Percentiles rank a stretch among this genome's conserved stretches.
These are phyloP conservation scores for Taxidea taxus DNA, from an alignment of 2,113 vertebrate genomes.

Conservation along the genomic window DNA sequence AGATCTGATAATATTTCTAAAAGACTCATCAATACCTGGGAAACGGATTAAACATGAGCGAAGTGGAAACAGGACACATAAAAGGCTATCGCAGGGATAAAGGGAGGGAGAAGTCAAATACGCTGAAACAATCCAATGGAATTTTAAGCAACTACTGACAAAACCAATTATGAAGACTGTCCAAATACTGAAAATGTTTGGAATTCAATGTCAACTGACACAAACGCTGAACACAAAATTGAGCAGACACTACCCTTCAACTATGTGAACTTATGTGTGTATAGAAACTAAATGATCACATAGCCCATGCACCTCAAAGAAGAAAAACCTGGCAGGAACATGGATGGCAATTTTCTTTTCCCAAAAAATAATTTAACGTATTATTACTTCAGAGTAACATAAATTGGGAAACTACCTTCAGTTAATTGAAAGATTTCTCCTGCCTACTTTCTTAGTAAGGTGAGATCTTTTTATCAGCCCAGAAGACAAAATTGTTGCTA, in stretches of 20 bases:
- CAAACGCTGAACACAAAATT: neutral
- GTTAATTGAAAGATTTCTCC: neutral
- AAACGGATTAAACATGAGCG: neutral
- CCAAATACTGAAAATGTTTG: neutral
- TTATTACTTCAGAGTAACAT: neutral
- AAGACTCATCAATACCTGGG: neutral
- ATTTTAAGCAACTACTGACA: neutral
- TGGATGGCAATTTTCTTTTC: neutral
- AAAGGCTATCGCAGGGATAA: neutral
- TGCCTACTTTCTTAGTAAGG: neutral
- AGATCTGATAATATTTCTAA: neutral
- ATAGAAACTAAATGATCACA: neutral
- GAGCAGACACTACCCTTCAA: neutral
- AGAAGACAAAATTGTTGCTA: neutral
- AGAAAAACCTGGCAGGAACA: neutral
- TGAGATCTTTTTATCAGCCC: neutral
- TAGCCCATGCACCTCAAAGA: neutral
- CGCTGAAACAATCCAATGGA: neutral
- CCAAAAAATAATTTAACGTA: neutral
- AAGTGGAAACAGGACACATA: neutral
- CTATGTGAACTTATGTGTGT: neutral
- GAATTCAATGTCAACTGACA: neutral
- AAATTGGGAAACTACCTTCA: neutral
- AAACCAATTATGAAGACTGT: neutral
- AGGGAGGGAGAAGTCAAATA: neutral